Evolutionary conservation across 2,113 vertebrate genomes (phyloP).

Genomic region (Pterocles gutturalis): DNA sequence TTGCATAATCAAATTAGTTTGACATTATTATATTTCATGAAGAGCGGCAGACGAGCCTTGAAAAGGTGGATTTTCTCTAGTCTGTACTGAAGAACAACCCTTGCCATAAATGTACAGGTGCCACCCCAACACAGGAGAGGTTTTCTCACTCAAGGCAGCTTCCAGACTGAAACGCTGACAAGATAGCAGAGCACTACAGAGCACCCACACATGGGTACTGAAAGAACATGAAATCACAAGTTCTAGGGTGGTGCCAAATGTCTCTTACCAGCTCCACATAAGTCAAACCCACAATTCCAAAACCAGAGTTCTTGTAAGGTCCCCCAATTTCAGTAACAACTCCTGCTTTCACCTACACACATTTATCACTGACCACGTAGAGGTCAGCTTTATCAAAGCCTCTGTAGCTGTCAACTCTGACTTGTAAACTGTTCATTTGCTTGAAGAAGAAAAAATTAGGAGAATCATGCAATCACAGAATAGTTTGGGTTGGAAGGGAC

Average conservation of each 20-base stretch:
- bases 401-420: background rate
- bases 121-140: background rate
- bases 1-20: background rate
- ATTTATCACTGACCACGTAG: fast-evolving
- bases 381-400: background rate
- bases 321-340: background rate
- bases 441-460: background rate
- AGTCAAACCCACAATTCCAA: background rate
- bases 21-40: background rate
- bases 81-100: background rate
- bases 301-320: background rate
- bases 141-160: background rate
- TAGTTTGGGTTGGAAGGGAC: no score
- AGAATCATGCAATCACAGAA: background rate
- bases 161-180: background rate
- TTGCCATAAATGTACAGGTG: background rate
- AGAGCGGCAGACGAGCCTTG: background rate
- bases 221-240: background rate
- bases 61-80: background rate
- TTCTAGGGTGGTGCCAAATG: background rate
- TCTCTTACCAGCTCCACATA: background rate
- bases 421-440: background rate
- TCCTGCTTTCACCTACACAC: background rate
- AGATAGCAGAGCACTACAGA: background rate
- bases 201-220: background rate